Conservation (phyloP, 2,888 invertebrate species). For the Hofmannophila pseudospretella region DNA sequence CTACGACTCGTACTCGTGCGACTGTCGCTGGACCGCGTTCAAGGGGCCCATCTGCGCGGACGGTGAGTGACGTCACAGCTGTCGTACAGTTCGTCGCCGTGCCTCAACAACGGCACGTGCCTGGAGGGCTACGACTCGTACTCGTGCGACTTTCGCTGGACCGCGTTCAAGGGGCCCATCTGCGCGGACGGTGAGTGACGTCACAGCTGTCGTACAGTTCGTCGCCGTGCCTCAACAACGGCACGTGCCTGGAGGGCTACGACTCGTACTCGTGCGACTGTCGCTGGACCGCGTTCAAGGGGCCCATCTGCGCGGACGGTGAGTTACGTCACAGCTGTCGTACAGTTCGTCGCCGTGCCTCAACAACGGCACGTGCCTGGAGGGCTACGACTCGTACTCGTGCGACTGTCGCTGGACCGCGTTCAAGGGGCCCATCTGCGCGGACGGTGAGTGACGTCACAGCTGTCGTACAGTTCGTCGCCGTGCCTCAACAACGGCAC, state of each 20-base stretch:
- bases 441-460: conserved; percentile 84
- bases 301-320: conserved; percentile 97
- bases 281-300: conserved; percentile 98
- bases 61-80: too few species aligned
- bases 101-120: conserved; percentile 97
- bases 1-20: conserved; percentile 95
- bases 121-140: conserved; percentile 95
- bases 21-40: conserved; percentile 98
- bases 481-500: conserved; percentile 98
- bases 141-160: conserved; percentile 97
- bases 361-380: conserved; percentile 96
- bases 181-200: conserved; percentile 88
- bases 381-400: conserved; percentile 93
- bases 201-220: too few species aligned
- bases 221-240: conserved; percentile 98
- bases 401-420: conserved; percentile 99
- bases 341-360: too few species aligned
- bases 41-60: conserved; percentile 98
- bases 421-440: conserved; percentile 98
- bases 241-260: conserved; percentile 96
- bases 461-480: too few species aligned
- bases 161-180: conserved; percentile 98
- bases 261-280: conserved; percentile 96
- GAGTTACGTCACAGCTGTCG: too few species aligned
- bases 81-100: too few species aligned